Conservation (phyloP, 2,797 vertebrate species). For the Bradypodion ventrale region DNA sequence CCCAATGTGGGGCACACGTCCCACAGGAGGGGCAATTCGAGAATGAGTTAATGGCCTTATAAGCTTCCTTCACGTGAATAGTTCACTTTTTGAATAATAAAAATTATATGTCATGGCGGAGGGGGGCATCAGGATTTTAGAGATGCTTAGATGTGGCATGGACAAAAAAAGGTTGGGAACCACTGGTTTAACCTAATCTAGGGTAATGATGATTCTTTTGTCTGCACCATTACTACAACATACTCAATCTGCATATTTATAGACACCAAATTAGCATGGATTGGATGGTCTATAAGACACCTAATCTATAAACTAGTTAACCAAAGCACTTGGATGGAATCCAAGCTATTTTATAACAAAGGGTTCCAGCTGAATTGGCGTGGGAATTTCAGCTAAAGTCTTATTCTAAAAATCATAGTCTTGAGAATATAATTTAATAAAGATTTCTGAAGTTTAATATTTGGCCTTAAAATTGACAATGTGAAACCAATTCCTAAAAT, state of each 20-base stretch:
- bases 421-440: not conserved
- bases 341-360: not conserved
- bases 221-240: not conserved
- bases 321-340: not conserved
- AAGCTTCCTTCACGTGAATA: too few relatives aligned
- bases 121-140: too few relatives aligned
- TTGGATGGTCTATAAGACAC: not conserved
- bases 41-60: too few relatives aligned
- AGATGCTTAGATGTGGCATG: too few relatives aligned
- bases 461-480: not conserved
- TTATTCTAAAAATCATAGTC: not conserved
- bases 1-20: too few relatives aligned
- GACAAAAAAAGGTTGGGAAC: too few relatives aligned
- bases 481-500: too few relatives aligned
- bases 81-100: too few relatives aligned
- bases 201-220: not conserved
- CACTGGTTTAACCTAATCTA: not conserved
- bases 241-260: slow-evolving; percentile 8
- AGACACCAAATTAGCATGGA: slow-evolving; percentile 3
- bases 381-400: not conserved
- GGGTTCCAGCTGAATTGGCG: not conserved
- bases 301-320: slow-evolving; percentile 18
- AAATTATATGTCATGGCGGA: too few relatives aligned
- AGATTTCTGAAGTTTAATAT: not conserved
- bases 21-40: too few relatives aligned